These are phyloP conservation scores for Onychomys arenicola DNA, from an alignment of 2,797 vertebrate genomes.

Conservation along the genomic window DNA sequence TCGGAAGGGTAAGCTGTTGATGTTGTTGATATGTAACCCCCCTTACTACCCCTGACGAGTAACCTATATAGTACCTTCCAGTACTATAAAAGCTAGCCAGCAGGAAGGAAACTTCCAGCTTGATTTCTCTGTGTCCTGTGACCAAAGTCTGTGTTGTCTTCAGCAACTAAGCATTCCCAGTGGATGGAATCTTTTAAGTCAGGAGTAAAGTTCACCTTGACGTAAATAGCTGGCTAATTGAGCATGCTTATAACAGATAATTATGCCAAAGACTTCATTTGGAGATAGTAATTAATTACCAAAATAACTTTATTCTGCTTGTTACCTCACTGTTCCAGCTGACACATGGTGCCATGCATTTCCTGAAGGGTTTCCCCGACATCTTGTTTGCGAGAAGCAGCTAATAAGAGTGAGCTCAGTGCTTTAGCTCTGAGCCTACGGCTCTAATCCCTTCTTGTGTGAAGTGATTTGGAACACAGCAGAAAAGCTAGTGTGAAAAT, in stretches of 20 bases:
- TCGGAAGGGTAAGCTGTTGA: neutral
- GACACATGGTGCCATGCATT: neutral
- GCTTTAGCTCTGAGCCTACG: neutral
- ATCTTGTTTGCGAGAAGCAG: neutral
- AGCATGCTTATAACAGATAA: slow-evolving; percentile 79
- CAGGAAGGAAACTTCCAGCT: neutral
- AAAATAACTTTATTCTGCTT: slow-evolving; percentile 71
- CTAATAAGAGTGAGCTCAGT: neutral
- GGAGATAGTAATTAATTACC: slow-evolving; percentile 83
- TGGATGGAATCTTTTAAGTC: neutral
- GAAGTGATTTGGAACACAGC: neutral
- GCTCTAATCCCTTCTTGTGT: neutral
- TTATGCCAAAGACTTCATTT: slow-evolving; percentile 81
- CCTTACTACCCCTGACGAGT: neutral
- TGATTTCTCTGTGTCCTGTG: neutral
- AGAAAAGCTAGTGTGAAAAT: slow-evolving; percentile 21
- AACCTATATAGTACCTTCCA: neutral
- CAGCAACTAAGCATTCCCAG: neutral
- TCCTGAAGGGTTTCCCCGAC: neutral
- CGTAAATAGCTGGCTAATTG: slow-evolving; percentile 73
- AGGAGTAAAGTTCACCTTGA: slow-evolving; percentile 32
- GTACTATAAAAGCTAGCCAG: neutral
- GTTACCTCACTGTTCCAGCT: slow-evolving; percentile 41
- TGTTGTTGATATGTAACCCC: neutral
- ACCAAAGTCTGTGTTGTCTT: neutral